Evolutionary conservation across 2,888 invertebrate genomes (phyloP), one percentile per base, ranked within the genome.

Genomic region (Drosophila phalerata): DNA sequence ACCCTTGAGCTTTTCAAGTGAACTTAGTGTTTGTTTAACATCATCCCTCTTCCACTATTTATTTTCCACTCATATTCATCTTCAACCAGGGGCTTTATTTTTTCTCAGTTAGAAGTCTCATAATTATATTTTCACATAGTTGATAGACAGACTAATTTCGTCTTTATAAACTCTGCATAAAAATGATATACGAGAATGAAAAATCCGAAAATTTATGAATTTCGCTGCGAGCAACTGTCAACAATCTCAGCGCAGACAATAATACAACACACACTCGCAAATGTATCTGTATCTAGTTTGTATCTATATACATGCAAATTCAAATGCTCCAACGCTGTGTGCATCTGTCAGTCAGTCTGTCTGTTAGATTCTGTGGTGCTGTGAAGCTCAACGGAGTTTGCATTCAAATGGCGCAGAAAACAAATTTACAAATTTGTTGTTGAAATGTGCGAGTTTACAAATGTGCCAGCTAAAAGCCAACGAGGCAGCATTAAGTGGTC

Each of bases 361-460:
- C 30, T 51, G 37, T 51, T 49, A 17, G 10, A n/a, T 56, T 49
- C 42, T 42, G 51, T 22, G 45, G 34, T 11, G 40, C 30, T 30
- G 13, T 57, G 15, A 15, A 72, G 42, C 38, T 34, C 49, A 15
- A 9, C 17, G 19, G 63, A 58, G 42, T 63, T 42, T 55, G 37
- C 51, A 25, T 53, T 34, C 38, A 61, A 65, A 57, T 53, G 57
- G 10, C 51, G 45, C n/a, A 51, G 22, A 52, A 73, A 73, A 57
- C 48, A 45, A 73, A 73, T 57, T 67, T 73, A n/a, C 22, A 51
- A 60, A 47, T 72, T 65, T 72, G 19, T 5, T 17, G 22, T 6
- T 32, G 17, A 45, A 47, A 38, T 72, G 43, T 30, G 53, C 8
- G 32, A 37, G 51, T 17, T 49, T 22, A 19, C 49, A 49, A 49